Evolutionary conservation across 2,113 vertebrate species (phyloP), one percentile per base, ranked within the genome.

Genomic region (Cyanoramphus novaezelandiae): DNA sequence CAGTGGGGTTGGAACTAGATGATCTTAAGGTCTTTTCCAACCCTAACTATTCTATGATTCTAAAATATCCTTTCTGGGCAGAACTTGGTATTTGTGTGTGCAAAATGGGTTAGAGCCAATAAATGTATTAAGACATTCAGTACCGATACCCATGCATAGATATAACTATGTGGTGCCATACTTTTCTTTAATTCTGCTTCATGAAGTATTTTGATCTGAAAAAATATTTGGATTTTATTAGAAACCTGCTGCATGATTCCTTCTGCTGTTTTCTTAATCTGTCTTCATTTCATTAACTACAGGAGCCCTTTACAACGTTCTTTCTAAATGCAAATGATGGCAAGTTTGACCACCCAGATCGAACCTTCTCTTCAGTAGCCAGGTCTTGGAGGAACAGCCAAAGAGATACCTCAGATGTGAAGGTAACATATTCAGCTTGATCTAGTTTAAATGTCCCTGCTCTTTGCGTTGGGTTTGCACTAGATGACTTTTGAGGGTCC

Each of bases 221-320:
- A 37, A 81, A 69, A 8, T 1, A 44, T 68, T 84, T 64, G n/a
- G 27, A 84, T 79, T 86, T 94, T 25, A 7, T 68, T 71, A 90
- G 72, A 79, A 97, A 63, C 23, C 27, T 94, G 28, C 44, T 86
- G 17, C 46, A 27, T 4, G 10, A 84, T 77, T 82, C 29, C 37
- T 90, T 94, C 47, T 81, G 28, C 65, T 78, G 7, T 91, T 92
- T 94, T 85, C 74, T 88, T 84, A 88, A 95, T 88, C 49, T 14
- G 13, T 93, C 80, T 65, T 94, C 62, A 76, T 86, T 94, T 95
- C 27, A 69, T 96, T 96, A 83, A 74, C n/a, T 83, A 71, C 82
- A 99, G 99, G 99, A 99, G 82, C 99, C 99, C 43, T 99, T 99
- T 97, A 99, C 99, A 96, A 99, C 99, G 4, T 99, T 99, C 97